Base-by-base conservation (phyloP, 1,140 invertebrate species). In the Laupala kohalensis region DNA sequence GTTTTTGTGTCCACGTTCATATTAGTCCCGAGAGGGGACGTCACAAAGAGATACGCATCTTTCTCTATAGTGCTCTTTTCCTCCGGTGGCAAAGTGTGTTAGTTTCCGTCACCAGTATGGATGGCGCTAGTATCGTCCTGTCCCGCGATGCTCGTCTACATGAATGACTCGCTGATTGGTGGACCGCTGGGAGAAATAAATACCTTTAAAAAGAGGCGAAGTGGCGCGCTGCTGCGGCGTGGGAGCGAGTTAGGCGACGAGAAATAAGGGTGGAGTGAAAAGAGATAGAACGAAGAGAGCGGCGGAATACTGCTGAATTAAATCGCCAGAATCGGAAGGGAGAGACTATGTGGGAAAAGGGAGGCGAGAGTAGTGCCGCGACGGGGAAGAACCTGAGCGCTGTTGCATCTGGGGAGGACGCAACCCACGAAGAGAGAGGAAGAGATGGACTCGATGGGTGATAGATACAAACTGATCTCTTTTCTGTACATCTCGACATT, bases 151-250 rank as follows among this genome's bases (percentile, higher is more conserved):
- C 26, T 37, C 67, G 67, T 68, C 67, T 24, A 27, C 28, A 68
- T 68, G 24, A 68, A 68, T 30, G 67, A 68, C 67, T 37, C 29
- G 67, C 67, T 68, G 67, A 68, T 68, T 68, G 67, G 26, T 68
- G 24, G 13, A 29, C 67, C 28, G 19, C 67, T 27, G 67, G 67
- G 67, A 25, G 3, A 23, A 37, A 68, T 68, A 68, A 68, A 68
- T 53, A 53, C 37, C 19, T 53, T 53, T 53, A 53, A 53, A 53
- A 53, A 53, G 37, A 9, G 37, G 37, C 4, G 37, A 19, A 9
- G 37, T 9, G 1, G 37, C 9, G 9, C 6, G 30, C 30, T 6
- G 30, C 30, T 6, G 30, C 30, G 6, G 30, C 6, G 30, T 19
- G 37, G 37, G 37, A 9, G 37, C 1, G 37, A 9, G 37, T 19